Evolutionary conservation across 1,140 invertebrate genomes (phyloP).

Genomic region (Trichonephila inaurata): DNA sequence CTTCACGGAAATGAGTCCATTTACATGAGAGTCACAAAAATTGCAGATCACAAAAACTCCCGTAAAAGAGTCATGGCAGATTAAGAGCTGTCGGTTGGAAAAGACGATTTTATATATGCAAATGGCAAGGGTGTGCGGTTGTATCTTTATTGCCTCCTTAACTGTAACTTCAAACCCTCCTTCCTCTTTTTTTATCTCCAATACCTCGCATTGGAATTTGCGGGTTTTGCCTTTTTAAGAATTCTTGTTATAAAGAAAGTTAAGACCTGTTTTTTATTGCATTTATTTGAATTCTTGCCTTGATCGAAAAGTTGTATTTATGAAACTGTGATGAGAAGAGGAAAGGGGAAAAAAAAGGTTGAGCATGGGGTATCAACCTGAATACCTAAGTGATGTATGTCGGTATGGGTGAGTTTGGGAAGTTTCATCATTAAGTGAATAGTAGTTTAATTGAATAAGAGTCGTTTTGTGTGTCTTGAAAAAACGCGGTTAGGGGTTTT

Average conservation of each 20-base stretch:
- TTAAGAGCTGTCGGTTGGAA: slow-evolving; percentile 42
- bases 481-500: neutral
- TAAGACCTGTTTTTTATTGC: slow-evolving; percentile 53
- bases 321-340: neutral
- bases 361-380: neutral
- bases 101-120: slow-evolving; percentile 57
- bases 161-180: slow-evolving; percentile 26
- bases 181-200: neutral
- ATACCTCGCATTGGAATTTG: slow-evolving; percentile 32
- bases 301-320: slow-evolving; percentile 5
- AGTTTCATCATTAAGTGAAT: slow-evolving; percentile 16
- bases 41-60: slow-evolving; percentile 53
- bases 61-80: slow-evolving; percentile 51
- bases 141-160: slow-evolving; percentile 62
- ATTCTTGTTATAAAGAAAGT: slow-evolving; percentile 40
- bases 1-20: slow-evolving; percentile 44
- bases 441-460: slow-evolving; percentile 26
- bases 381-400: neutral
- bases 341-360: neutral
- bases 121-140: slow-evolving; percentile 38
- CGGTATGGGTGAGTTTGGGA: neutral
- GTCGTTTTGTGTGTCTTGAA: neutral
- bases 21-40: slow-evolving; percentile 56
- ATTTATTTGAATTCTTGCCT: slow-evolving; percentile 47
- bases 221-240: slow-evolving; percentile 50